Evolutionary conservation across 2,888 invertebrate species (phyloP), one percentile per base, ranked within the genome.

Genomic region (Arctia plantaginis): DNA sequence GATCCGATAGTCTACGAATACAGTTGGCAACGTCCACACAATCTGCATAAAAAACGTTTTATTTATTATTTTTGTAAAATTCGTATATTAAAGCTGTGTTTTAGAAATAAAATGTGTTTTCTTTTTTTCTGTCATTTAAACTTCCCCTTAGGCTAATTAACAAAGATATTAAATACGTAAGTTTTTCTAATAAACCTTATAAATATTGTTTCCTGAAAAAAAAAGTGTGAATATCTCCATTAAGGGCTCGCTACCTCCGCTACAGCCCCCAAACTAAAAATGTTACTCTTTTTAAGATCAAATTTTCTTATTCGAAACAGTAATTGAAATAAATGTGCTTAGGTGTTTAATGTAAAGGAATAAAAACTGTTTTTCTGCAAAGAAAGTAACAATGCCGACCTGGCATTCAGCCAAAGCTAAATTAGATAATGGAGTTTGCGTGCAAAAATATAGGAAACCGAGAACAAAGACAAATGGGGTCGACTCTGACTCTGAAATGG

Each of bases 371-470:
- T 92, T 92, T 93, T 92, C 92, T 90, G 87, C 86, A 88, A 92
- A 92, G 91, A 93, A 94, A 93, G 93, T 92, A 94, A 94, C 93
- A 94, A 91, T 92, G 89, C 92, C 92, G 92, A 93, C 92, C 93
- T 95, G 95, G 95, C 95, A 94, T 93, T 93, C 93, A 92, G 94
- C 95, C 95, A 95, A 94, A 94, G 95, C 95, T 94, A 95, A 95
- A 95, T 95, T 95, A 95, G 95, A 95, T 95, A 95, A 95, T 95
- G 95, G 95, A 95, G 94, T 95, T 95, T 95, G 95, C 94, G 95
- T 95, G 95, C 95, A 95, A 95, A 95, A 95, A 95, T 95, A 95
- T 95, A 95, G 94, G 94, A 95, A 95, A 94, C 94, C 91, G 92
- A 93, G 94, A 95, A 95, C 95, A 95, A 95, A 95, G 95, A 95